A percentile compares a stretch with the other conserved stretches of the same genome.
These are phyloP conservation scores for Drosophila sturtevanti DNA, from an alignment of 1,140 invertebrate species.

Conservation along the genomic window DNA sequence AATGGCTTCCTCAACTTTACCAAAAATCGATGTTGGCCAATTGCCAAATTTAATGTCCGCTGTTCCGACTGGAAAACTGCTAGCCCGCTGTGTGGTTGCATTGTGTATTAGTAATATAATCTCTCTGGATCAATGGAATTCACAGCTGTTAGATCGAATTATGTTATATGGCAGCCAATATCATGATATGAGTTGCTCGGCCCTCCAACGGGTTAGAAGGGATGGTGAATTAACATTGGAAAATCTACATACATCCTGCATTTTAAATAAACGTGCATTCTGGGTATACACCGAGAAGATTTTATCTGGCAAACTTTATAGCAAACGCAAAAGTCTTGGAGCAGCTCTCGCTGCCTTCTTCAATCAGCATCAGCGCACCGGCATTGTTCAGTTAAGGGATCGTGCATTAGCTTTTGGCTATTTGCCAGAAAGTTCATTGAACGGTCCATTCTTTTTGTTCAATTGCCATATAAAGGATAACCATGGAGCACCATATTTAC, in stretches of 20 bases:
- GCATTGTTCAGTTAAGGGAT: slow-evolving; percentile 83
- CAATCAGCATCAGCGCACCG: slow-evolving; percentile 78
- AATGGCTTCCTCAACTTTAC: too few relatives aligned
- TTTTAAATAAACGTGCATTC: slow-evolving; percentile 84
- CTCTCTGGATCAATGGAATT: slow-evolving; percentile 84
- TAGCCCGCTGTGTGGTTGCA: slow-evolving; percentile 83
- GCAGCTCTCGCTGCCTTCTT: slow-evolving; percentile 84
- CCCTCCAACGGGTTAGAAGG: slow-evolving; percentile 63
- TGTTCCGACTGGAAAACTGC: background rate
- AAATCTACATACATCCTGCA: slow-evolving; percentile 69
- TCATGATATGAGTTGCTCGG: slow-evolving; percentile 82
- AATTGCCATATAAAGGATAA: slow-evolving; percentile 84
- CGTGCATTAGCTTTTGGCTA: slow-evolving; percentile 85
- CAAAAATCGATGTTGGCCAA: background rate
- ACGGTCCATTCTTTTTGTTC: slow-evolving; percentile 84
- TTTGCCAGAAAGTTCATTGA: slow-evolving; percentile 45
- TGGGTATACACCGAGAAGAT: slow-evolving; percentile 83
- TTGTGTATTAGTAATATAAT: slow-evolving; percentile 84
- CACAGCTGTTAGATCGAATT: slow-evolving; percentile 84
- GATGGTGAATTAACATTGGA: slow-evolving; percentile 83
- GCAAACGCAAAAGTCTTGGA: slow-evolving; percentile 83
- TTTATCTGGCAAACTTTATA: slow-evolving; percentile 84
- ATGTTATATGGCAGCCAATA: slow-evolving; percentile 84
- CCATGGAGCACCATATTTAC: slow-evolving; percentile 84
- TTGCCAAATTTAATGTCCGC: background rate